Conservation (phyloP, 2,797 vertebrate genomes). For the Hoplostethus atlanticus region DNA sequence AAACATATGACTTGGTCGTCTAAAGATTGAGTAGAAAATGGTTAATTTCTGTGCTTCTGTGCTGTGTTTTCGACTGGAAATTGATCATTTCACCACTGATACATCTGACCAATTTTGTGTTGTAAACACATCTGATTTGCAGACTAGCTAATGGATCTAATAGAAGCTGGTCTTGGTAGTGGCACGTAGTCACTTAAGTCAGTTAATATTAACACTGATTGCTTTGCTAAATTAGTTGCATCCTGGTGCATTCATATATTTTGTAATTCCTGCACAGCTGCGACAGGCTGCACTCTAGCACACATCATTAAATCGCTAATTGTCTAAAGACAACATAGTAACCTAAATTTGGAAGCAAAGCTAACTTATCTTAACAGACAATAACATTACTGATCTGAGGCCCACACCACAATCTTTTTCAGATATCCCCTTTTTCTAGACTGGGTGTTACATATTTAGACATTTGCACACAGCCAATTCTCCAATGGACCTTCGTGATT, state of each 20-base stretch:
- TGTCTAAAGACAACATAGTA: background rate
- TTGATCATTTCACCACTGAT: background rate
- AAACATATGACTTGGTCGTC: background rate
- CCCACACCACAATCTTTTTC: background rate
- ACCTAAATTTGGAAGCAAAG: background rate
- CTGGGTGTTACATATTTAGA: background rate
- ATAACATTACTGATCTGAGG: background rate
- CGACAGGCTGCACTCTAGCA: too few species aligned
- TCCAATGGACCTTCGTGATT: background rate
- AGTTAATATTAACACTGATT: too few species aligned
- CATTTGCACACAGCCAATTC: background rate
- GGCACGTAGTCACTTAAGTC: too few species aligned
- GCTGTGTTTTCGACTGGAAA: background rate
- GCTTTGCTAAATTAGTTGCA: too few species aligned
- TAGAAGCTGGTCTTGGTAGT: too few species aligned
- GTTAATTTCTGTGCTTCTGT: background rate
- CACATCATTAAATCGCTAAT: too few species aligned
- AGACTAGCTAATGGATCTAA: too few species aligned
- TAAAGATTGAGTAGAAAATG: background rate
- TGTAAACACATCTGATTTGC: too few species aligned
- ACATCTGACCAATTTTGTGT: background rate
- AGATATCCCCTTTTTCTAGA: background rate
- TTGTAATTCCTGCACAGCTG: too few species aligned
- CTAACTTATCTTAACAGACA: background rate
- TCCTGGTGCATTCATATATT: too few species aligned